phyloP scores from a whole-genome alignment of 2,797 vertebrate species.

The Eleutherodactylus coqui region DNA sequence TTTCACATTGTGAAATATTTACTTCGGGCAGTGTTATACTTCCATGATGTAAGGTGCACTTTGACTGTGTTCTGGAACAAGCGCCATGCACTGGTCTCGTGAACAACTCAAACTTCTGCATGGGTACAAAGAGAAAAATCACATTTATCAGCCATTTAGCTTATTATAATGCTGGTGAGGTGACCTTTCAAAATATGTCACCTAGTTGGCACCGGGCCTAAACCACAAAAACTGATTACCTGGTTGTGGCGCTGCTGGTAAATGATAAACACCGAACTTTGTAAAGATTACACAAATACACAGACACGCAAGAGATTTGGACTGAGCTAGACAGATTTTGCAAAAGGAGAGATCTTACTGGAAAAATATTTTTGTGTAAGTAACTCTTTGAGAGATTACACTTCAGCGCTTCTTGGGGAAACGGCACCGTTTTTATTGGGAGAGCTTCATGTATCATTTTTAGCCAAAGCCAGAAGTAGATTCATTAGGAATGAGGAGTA shows the following conservation, averaged over 20 bases:
- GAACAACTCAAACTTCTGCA: slow-evolving; percentile 7
- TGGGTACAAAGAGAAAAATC: slow-evolving; percentile 13
- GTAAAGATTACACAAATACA: slow-evolving; percentile 60
- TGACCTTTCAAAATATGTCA: slow-evolving; percentile 57
- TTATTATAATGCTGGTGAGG: slow-evolving; percentile 39
- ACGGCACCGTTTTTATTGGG: too few species aligned
- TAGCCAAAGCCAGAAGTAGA: too few species aligned
- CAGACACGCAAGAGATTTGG: slow-evolving; percentile 40
- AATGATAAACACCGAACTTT: slow-evolving; percentile 56
- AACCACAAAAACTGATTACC: slow-evolving; percentile 14
- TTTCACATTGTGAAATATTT: slow-evolving; percentile 41
- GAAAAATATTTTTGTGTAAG: not conserved
- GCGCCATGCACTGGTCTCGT: slow-evolving; percentile 36
- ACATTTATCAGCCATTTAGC: slow-evolving; percentile 31
- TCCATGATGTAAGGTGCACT: slow-evolving; percentile 50
- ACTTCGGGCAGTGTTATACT: not conserved
- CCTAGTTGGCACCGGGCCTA: slow-evolving; percentile 57
- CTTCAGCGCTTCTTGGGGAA: too few species aligned
- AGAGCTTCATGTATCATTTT: too few species aligned
- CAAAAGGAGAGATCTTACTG: not conserved
- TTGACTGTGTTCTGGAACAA: slow-evolving; percentile 32
- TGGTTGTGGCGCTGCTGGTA: slow-evolving; percentile 57
- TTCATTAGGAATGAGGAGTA: too few species aligned
- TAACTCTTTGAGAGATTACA: not conserved
- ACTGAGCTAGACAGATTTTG: slow-evolving; percentile 4